A percentile compares a stretch with the other conserved stretches of the same genome.
Conservation (phyloP, 2,888 invertebrate species). For the Acholoe squamosa region DNA sequence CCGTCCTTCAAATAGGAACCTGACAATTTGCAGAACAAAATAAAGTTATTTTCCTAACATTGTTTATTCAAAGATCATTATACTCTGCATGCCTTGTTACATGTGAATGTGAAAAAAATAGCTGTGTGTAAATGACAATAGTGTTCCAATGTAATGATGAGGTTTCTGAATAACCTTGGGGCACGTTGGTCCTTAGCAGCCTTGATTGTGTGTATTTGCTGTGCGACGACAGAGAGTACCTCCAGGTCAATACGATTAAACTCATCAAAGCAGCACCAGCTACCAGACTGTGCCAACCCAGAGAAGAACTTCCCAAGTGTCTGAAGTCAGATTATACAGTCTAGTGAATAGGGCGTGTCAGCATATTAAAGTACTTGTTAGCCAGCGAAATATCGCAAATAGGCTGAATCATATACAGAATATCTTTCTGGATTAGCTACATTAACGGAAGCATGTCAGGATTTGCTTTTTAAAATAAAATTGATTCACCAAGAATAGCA, state of each 20-base stretch:
- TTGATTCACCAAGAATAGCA: no score
- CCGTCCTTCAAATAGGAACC: constrained; percentile 82
- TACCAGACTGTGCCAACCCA: constrained; percentile 82
- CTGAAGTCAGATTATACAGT: constrained; percentile 65
- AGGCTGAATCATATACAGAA: no score
- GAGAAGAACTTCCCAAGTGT: constrained; percentile 83
- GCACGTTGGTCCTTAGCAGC: constrained; percentile 81
- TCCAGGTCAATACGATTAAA: constrained; percentile 83
- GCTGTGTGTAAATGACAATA: constrained; percentile 2
- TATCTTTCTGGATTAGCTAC: no score
- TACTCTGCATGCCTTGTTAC: no score
- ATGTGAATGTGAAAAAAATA: background rate
- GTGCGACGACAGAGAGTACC: constrained; percentile 83
- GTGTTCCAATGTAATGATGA: background rate
- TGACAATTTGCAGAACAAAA: constrained; percentile 52
- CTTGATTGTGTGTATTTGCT: constrained; percentile 83
- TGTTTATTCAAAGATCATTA: no score
- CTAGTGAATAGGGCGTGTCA: no score
- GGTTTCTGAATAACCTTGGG: constrained; percentile 68
- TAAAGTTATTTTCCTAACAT: background rate
- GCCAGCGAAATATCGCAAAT: no score
- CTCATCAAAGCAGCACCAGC: constrained; percentile 84
- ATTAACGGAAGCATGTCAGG: no score
- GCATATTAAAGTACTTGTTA: no score
- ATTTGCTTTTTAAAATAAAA: no score